These are phyloP conservation scores for Ophion ellenae DNA, from an alignment of 2,888 invertebrate species.

Conservation along the genomic window DNA sequence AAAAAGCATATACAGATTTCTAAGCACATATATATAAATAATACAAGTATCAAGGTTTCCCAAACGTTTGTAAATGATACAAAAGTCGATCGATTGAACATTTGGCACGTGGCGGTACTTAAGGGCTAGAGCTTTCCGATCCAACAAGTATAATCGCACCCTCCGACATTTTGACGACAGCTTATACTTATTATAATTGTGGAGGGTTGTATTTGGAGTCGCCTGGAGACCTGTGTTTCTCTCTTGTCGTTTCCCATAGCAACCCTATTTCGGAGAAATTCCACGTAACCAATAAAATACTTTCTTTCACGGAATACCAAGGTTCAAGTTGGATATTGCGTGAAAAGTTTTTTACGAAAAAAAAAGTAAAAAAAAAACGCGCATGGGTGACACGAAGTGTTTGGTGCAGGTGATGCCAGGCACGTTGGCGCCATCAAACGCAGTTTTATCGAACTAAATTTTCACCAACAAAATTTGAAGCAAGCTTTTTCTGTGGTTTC, in stretches of 20 bases:
- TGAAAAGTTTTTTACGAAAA: constrained; percentile 1
- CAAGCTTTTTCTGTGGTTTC: too few relatives aligned
- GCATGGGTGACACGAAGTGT: background rate
- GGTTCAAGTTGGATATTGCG: constrained; percentile 11
- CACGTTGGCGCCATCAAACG: too few relatives aligned
- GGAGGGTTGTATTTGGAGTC: constrained; percentile 23
- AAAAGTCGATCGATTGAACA: constrained; percentile 1
- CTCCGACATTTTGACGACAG: constrained; percentile 66
- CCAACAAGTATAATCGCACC: constrained; percentile 68
- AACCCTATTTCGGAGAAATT: constrained; percentile 12
- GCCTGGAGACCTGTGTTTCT: background rate
- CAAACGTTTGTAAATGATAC: constrained; percentile 8
- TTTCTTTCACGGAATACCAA: background rate
- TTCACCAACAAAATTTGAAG: too few relatives aligned
- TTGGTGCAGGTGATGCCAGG: too few relatives aligned
- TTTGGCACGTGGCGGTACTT: background rate
- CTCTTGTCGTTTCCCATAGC: background rate
- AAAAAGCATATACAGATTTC: background rate
- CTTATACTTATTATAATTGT: constrained; percentile 41
- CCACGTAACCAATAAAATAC: constrained; percentile 26
- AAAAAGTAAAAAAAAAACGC: background rate
- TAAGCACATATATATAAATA: background rate
- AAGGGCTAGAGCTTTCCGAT: background rate
- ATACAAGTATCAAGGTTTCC: background rate
- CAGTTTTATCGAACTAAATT: too few relatives aligned